Conservation (phyloP, 2,113 vertebrate species). For the Campylorhamphus procurvoides region DNA sequence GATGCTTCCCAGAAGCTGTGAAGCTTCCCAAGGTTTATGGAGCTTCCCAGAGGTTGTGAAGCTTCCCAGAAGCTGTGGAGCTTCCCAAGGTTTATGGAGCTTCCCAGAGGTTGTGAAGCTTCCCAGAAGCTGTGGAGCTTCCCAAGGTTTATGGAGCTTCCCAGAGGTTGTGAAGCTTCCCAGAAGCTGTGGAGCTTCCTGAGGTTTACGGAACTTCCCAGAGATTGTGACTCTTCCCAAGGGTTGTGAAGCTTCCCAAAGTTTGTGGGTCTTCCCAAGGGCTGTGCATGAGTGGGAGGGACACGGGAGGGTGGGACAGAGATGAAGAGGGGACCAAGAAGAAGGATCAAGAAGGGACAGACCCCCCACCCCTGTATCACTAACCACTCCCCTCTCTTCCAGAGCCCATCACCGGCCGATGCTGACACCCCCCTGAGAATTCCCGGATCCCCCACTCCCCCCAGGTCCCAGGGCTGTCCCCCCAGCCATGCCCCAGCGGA, state of each 20-base stretch:
- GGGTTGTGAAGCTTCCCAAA: neutral
- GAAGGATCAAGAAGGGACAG: neutral
- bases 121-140: fast-evolving
- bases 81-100: fast-evolving
- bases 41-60: neutral
- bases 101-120: fast-evolving
- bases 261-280: neutral
- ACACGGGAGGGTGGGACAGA: too few relatives aligned
- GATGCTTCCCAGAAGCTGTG: fast-evolving
- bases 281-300: neutral
- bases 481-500: neutral
- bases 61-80: fast-evolving
- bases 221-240: neutral
- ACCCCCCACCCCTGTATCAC: fast-evolving
- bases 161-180: fast-evolving
- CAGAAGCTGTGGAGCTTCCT: neutral
- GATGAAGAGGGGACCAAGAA: neutral
- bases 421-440: neutral
- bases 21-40: neutral
- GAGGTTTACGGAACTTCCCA: neutral
- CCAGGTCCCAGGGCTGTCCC: neutral
- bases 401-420: neutral
- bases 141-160: neutral
- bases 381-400: slow-evolving; percentile 37
- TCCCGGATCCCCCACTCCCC: fast-evolving